Conservation (phyloP, 35 echinoderm and acorn worm species). For the Nesometra sesokonis region DNA sequence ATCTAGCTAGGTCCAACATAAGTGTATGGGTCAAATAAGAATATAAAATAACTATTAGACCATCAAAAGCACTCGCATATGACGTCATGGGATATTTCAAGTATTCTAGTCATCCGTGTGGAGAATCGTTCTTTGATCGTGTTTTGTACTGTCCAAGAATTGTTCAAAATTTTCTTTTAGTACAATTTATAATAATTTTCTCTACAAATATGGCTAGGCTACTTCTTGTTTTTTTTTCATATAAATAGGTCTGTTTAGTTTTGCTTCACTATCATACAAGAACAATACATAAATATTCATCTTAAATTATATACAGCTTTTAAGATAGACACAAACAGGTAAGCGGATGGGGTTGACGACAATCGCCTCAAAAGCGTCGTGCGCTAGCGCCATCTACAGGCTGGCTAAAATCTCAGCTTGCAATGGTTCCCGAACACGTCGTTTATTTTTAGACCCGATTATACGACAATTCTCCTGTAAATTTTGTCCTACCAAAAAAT, state of each 20-base stretch:
- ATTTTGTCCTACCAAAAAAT: background rate
- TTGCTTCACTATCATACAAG: background rate
- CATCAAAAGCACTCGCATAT: no score
- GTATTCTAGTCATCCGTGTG: no score
- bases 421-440: background rate
- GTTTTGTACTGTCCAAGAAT: no score
- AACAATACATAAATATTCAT: background rate
- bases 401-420: background rate
- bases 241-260: background rate
- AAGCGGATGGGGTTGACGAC: background rate
- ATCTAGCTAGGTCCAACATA: no score
- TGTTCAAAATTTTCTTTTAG: no score
- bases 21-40: no score
- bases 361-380: background rate
- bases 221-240: background rate
- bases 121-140: no score
- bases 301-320: background rate
- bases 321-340: background rate
- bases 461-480: background rate
- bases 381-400: background rate
- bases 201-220: background rate
- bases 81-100: no score
- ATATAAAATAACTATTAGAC: no score
- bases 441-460: background rate
- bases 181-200: background rate